Evolutionary conservation across 1,140 invertebrate species (phyloP), one percentile per base, ranked within the genome.

Genomic region (Sogatella furcifera): DNA sequence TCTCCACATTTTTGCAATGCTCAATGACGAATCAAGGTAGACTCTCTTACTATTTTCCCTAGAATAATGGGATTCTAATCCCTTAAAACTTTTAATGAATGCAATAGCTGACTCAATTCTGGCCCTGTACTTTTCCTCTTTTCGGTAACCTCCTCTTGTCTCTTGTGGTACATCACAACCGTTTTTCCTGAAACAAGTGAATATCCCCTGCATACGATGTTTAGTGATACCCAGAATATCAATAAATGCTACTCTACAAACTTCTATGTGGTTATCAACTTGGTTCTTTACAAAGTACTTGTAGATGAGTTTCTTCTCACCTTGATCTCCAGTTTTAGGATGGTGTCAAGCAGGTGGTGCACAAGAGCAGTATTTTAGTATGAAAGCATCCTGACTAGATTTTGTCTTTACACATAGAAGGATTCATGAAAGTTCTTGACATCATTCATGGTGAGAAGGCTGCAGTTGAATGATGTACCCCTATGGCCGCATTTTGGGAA

Each of bases 351-450:
- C 54, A 55, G 21, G 54, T 34, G 28, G 28, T 22, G 28, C 28
- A 13, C 24, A 24, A 34, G 21, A 24, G n/a, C 54, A 55, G 54
- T 55, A 55, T 31, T 31, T 55, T n/a, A 55, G 41, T n/a, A 55
- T 13, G 41, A 55, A 34, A 38, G 54, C 54, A 28, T 55, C 54
- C 41, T 55, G 54, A 38, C 54, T 55, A 24, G 28, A 24, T 38
- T 55, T 55, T 38, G 54, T 55, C 41, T 55, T 55, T 55, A 55
- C 54, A 55, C 54, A 38, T 55, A 55, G 54, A 55, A 55, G 41
- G 54, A n/a, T 34, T 11, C 28, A 38, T 55, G 54, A 38, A 31
- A 55, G 28, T 55, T 38, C 21, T 38, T 55, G 15, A 55, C 19
- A 19, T 28, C 28, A 15, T 24, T 38, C 54, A 28, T 55, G 41